Percentiles rank a stretch among this genome's conserved stretches.
Evolutionary conservation across 30 jellyfish, hydroid and myxozoan species (phyloP).

Genomic region (Aurelia sp.): DNA sequence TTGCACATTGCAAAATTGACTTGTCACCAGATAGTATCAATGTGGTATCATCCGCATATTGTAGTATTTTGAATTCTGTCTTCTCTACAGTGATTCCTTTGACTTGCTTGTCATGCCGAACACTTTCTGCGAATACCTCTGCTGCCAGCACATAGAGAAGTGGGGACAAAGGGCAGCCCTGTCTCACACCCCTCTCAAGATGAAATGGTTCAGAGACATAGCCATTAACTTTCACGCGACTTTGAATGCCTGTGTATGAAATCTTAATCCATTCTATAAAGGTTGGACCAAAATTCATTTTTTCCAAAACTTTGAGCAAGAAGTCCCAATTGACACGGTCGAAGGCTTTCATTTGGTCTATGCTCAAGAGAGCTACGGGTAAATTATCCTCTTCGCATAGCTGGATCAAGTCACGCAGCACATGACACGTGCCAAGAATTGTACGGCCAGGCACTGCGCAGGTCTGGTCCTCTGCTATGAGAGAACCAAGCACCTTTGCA

Average conservation of each 20-base stretch:
- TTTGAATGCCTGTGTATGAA: background rate
- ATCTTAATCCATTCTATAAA: slow-evolving; percentile 14
- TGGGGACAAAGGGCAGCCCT: too few species aligned
- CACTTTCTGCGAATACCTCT: too few species aligned
- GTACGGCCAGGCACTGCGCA: slow-evolving; percentile 41
- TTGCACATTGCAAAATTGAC: too few species aligned
- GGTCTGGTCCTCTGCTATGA: slow-evolving; percentile 31
- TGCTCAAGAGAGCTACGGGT: slow-evolving; percentile 1
- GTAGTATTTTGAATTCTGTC: too few species aligned
- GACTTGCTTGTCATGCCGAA: too few species aligned
- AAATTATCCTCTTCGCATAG: slow-evolving; percentile 30
- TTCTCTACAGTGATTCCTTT: too few species aligned
- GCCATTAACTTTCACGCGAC: slow-evolving; percentile 43
- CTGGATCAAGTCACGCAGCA: slow-evolving; percentile 18
- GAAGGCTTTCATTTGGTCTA: slow-evolving; percentile 52
- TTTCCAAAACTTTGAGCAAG: background rate
- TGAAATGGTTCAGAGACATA: background rate
- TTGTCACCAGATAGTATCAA: too few species aligned
- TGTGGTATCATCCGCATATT: too few species aligned
- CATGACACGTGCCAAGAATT: slow-evolving; percentile 17
- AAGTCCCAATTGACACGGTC: slow-evolving; percentile 15
- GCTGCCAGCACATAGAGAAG: too few species aligned
- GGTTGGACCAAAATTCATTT: slow-evolving; percentile 29
- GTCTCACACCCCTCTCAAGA: too few species aligned
- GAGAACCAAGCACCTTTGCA: background rate